Evolutionary conservation across 2,888 invertebrate genomes (phyloP).

Genomic region (Cantharis rustica): DNA sequence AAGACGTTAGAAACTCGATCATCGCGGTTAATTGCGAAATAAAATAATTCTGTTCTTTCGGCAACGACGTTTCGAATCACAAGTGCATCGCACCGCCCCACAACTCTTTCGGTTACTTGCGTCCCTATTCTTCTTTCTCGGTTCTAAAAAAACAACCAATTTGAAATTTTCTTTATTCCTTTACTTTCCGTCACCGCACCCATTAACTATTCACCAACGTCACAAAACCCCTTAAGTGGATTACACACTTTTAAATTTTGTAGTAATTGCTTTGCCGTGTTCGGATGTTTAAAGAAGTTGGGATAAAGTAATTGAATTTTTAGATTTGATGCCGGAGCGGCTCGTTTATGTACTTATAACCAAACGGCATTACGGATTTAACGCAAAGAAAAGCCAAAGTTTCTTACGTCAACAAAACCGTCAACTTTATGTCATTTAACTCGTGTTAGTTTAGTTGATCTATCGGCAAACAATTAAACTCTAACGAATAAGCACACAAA

Average conservation of each 20-base stretch:
- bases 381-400: slow-evolving; percentile 6
- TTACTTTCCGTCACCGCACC: slow-evolving; percentile 20
- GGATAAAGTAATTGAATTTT: slow-evolving; percentile 36
- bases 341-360: slow-evolving; percentile 30
- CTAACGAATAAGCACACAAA: not conserved
- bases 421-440: not conserved
- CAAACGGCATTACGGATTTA: slow-evolving; percentile 19
- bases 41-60: not conserved
- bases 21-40: not conserved
- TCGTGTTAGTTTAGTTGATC: not conserved
- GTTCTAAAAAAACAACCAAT: not conserved
- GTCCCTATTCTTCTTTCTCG: slow-evolving; percentile 20
- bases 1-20: slow-evolving; percentile 26
- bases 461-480: not conserved
- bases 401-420: not conserved
- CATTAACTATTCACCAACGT: slow-evolving; percentile 45
- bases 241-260: slow-evolving; percentile 48
- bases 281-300: slow-evolving; percentile 34
- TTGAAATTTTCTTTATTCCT: slow-evolving; percentile 1
- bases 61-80: not conserved
- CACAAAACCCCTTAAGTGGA: slow-evolving; percentile 50
- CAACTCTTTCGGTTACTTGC: slow-evolving; percentile 21
- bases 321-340: slow-evolving; percentile 29
- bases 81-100: not conserved
- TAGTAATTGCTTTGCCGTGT: slow-evolving; percentile 49